Percentiles rank a stretch among this genome's conserved stretches.
These are phyloP conservation scores for Aspidiotus rigidus DNA, from an alignment of 2,888 invertebrate genomes.

Conservation along the genomic window DNA sequence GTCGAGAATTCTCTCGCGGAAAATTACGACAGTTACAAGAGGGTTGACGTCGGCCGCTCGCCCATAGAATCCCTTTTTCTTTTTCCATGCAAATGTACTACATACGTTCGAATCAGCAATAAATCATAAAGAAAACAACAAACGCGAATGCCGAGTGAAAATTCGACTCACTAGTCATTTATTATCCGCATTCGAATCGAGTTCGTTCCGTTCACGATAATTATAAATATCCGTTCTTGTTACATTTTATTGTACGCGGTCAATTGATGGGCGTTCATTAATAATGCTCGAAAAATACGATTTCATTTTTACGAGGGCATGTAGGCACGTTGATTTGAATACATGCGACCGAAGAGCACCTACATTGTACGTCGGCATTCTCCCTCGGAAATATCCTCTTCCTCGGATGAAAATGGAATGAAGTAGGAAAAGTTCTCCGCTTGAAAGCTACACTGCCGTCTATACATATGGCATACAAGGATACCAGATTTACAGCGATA, in stretches of 20 bases:
- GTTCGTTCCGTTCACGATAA: conserved; percentile 2
- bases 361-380: no score
- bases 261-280: not conserved
- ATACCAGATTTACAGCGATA: no score
- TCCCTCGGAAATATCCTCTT: no score
- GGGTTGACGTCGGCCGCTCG: not conserved
- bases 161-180: conserved; percentile 2
- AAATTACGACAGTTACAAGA: conserved; percentile 4
- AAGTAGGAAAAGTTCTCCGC: no score
- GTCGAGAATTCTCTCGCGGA: not conserved
- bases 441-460: no score
- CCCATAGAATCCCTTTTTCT: conserved; percentile 2
- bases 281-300: not conserved
- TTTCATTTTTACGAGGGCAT: not conserved
- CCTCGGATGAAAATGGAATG: no score
- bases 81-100: conserved; percentile 4
- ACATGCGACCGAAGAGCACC: no score
- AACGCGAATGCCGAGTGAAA: not conserved
- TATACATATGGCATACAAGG: no score
- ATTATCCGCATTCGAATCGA: conserved; percentile 4
- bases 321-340: no score
- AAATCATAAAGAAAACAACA: conserved; percentile 4
- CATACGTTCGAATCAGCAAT: conserved; percentile 4
- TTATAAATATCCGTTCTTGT: conserved; percentile 4
- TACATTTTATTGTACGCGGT: not conserved